These are phyloP conservation scores for Datnioides undecimradiatus DNA, from an alignment of 2,113 vertebrate species.

Conservation along the genomic window DNA sequence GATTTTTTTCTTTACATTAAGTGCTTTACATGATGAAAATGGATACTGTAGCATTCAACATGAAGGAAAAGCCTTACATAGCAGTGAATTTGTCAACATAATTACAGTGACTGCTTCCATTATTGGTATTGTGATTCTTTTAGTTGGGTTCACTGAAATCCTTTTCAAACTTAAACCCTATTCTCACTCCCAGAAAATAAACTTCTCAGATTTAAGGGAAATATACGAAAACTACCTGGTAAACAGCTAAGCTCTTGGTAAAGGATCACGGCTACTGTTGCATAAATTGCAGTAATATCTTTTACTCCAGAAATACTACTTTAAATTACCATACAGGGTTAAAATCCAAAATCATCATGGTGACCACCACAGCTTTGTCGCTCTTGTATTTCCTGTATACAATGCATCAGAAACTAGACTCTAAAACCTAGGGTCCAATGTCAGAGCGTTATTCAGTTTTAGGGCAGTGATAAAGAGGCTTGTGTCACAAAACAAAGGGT, in stretches of 20 bases:
- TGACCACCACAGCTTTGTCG: too few species aligned
- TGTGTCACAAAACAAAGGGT: neutral
- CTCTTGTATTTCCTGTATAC: neutral
- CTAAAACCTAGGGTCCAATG: neutral
- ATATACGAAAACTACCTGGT: neutral
- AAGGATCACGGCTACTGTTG: neutral
- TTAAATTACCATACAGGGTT: slow-evolving; percentile 8
- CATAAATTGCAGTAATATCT: neutral
- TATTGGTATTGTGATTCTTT: neutral
- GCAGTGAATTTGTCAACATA: neutral
- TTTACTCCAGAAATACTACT: slow-evolving; percentile 11
- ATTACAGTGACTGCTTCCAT: neutral
- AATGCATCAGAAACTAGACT: neutral
- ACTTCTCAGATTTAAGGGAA: neutral
- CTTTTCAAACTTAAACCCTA: neutral
- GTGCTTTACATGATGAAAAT: slow-evolving; percentile 5
- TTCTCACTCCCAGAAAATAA: neutral
- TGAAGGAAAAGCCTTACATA: neutral
- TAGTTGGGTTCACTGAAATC: neutral
- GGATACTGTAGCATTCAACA: neutral
- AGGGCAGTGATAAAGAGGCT: slow-evolving; percentile 8
- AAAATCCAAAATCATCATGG: neutral
- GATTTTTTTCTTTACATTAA: neutral
- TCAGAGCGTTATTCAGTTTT: neutral
- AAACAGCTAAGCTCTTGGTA: neutral